phyloP scores from a whole-genome alignment of 2,888 invertebrate species.

The Hirtodrosophila trivittata region DNA sequence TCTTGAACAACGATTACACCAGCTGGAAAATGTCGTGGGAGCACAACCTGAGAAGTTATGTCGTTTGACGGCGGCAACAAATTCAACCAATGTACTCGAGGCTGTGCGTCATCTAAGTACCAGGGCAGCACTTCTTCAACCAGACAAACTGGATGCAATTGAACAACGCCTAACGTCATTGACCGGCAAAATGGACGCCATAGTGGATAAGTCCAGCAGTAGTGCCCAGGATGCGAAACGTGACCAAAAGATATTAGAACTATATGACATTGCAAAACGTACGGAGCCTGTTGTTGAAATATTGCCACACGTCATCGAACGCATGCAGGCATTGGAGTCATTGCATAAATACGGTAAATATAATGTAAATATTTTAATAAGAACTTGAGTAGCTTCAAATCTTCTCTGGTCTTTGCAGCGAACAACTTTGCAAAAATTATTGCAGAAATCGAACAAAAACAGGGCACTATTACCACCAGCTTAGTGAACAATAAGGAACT shows the following conservation, averaged over 20 bases:
- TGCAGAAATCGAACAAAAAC: slow-evolving; percentile 91
- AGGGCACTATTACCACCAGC: slow-evolving; percentile 88
- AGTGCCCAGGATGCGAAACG: slow-evolving; percentile 86
- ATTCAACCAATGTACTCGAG: slow-evolving; percentile 86
- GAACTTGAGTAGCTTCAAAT: not conserved
- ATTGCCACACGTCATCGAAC: slow-evolving; percentile 91
- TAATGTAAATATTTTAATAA: not conserved
- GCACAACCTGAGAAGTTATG: slow-evolving; percentile 92
- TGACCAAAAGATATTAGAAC: slow-evolving; percentile 88
- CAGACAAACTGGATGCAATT: slow-evolving; percentile 91
- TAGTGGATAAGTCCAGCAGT: slow-evolving; percentile 86
- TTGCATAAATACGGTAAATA: slow-evolving; percentile 94
- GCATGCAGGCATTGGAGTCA: slow-evolving; percentile 93
- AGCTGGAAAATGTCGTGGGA: slow-evolving; percentile 93
- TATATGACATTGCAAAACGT: slow-evolving; percentile 94
- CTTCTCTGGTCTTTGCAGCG: slow-evolving; percentile 86
- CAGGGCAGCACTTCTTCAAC: slow-evolving; percentile 91
- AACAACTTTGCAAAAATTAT: slow-evolving; percentile 94
- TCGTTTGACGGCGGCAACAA: slow-evolving; percentile 83
- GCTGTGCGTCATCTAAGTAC: slow-evolving; percentile 91
- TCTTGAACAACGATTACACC: slow-evolving; percentile 91
- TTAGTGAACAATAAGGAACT: slow-evolving; percentile 91
- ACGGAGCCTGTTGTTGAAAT: slow-evolving; percentile 91
- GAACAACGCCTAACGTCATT: slow-evolving; percentile 92
- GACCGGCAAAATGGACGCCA: slow-evolving; percentile 90